These are phyloP conservation scores for Pteronotus mesoamericanus DNA, from an alignment of 2,797 vertebrate genomes.

Conservation along the genomic window DNA sequence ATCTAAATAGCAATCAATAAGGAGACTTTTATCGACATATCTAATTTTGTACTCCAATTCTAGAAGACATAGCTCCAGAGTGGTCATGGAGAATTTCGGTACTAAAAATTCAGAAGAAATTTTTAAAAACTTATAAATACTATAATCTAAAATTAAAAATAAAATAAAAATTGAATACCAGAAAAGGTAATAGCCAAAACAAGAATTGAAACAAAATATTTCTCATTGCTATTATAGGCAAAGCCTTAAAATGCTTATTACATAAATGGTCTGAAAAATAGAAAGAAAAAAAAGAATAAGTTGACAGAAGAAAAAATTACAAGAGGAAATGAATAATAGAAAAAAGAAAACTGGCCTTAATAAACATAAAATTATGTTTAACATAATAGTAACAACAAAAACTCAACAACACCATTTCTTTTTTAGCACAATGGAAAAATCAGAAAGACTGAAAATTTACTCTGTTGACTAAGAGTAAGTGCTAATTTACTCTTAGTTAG, in stretches of 20 bases:
- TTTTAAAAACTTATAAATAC: not conserved
- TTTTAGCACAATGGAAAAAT: not conserved
- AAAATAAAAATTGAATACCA: not conserved
- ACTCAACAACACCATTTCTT: not conserved
- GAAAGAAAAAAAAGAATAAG: not conserved
- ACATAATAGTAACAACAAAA: not conserved
- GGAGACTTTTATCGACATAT: not conserved
- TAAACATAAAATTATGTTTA: not conserved
- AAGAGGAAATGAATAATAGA: not conserved
- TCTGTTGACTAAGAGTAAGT: not conserved
- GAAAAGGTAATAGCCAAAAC: not conserved
- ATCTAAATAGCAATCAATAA: not conserved
- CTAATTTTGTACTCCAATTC: not conserved
- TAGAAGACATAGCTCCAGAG: not conserved
- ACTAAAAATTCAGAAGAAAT: not conserved
- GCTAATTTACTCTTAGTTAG: too few species aligned
- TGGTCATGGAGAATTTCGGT: not conserved
- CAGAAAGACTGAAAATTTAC: not conserved
- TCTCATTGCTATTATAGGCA: not conserved
- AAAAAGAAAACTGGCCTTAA: not conserved
- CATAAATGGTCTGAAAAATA: not conserved
- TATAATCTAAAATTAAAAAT: not conserved
- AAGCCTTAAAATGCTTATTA: not conserved
- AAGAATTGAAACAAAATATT: not conserved
- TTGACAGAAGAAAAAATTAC: not conserved